Evolutionary conservation across 2,888 invertebrate genomes (phyloP), one percentile per base, ranked within the genome.

Genomic region (Podotricha telesiphe): DNA sequence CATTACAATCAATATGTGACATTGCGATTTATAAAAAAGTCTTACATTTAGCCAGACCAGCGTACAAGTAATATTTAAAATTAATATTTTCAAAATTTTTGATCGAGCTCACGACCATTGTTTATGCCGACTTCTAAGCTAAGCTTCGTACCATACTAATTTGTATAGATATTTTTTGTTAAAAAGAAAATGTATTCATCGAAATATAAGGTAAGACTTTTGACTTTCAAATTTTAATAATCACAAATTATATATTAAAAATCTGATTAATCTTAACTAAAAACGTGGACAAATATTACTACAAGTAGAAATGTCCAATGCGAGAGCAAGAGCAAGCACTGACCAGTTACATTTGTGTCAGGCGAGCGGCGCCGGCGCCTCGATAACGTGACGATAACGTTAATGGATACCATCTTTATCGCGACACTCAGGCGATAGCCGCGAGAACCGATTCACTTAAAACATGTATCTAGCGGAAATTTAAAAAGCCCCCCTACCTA

Each of bases 321-420:
- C 74, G 80, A 81, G 79, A 77, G 78, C 81, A 80, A 83, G 82
- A 82, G 82, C 82, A 82, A 84, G 82, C 81, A 82, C 78, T 81
- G 81, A 80, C 82, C 82, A 82, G 85, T 79, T 80, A 84, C 86
- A 86, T 86, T 82, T 78, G 77, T 75, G 78, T 74, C 76, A 72
- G 73, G 69, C 73, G 70, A 72, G 80, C 86, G 88, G 89, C 91
- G 91, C 90, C 90, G 90, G 90, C 91, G 90, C 89, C 83, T 77
- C 85, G 89, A 89, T 89, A 88, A 86, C 86, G 83, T 76, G 74
- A 80, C 84, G 91, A 91, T 92, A 92, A 88, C 86, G 82, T 84
- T 92, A 92, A 92, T 92, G 91, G 91, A 90, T 79, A 83, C 86
- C 82, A 79, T 79, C 83, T 82, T 87, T 90, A 90, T 90, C 90